Conservation (phyloP, 2,888 invertebrate genomes). For the Drosophila macrospina region DNA sequence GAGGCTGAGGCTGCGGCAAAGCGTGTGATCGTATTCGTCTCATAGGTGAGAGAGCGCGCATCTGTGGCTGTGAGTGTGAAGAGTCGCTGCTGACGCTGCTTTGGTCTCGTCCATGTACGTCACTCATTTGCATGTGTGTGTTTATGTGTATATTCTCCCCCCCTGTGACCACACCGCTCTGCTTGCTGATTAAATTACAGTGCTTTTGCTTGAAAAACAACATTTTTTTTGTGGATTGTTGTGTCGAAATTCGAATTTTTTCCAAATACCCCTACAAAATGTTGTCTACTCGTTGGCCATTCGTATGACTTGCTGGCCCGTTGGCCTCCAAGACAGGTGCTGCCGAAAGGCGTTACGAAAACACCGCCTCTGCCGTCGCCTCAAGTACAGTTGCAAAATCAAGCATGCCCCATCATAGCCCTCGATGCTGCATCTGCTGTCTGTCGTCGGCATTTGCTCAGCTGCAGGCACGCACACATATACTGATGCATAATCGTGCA, state of each 20-base stretch:
- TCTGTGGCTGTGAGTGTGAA: conserved; percentile 18
- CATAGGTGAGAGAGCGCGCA: conserved; percentile 47
- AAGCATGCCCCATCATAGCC: conserved; percentile 14
- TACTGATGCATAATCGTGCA: conserved; percentile 10
- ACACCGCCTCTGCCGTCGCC: conserved; percentile 25
- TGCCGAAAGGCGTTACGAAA: conserved; percentile 79
- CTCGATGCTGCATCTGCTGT: conserved; percentile 63
- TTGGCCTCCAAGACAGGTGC: conserved; percentile 80
- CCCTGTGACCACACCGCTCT: conserved; percentile 33
- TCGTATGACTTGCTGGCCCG: conserved; percentile 11
- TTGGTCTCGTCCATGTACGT: conserved; percentile 64
- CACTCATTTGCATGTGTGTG: conserved; percentile 38
- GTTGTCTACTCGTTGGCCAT: conserved; percentile 21
- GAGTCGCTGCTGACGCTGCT: conserved; percentile 57
- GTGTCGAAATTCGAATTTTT: conserved; percentile 39
- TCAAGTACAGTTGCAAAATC: conserved; percentile 70
- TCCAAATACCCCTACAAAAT: conserved; percentile 8
- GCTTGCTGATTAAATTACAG: conserved; percentile 75
- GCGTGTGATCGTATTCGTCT: conserved; percentile 44
- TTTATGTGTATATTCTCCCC: conserved; percentile 9
- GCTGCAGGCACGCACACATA: conserved; percentile 55
- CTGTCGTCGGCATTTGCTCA: conserved; percentile 79
- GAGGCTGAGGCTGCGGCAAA: background rate
- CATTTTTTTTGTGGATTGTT: conserved; percentile 8
- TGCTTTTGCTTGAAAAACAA: conserved; percentile 50